Evolutionary conservation across 2,888 invertebrate genomes (phyloP).

Genomic region (Horisme vitalbata): DNA sequence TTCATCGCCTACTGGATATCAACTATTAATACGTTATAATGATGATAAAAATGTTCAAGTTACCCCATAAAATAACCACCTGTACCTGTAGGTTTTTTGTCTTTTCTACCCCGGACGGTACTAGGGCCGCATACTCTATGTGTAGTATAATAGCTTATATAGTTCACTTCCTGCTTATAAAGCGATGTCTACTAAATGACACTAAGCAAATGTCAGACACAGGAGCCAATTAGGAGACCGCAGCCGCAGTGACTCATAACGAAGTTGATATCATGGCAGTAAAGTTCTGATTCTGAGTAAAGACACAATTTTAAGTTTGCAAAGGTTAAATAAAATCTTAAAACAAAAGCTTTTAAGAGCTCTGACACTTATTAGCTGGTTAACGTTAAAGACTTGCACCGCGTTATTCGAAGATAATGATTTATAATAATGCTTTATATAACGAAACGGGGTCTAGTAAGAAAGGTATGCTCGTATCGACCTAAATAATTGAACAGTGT

Average conservation of each 20-base stretch:
- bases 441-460: no score
- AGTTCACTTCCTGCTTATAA: constrained; percentile 12
- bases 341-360: not conserved
- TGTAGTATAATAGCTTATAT: not conserved
- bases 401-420: no score
- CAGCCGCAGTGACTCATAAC: not conserved
- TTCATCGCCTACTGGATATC: no score
- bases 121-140: constrained; percentile 5
- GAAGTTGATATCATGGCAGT: not conserved
- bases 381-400: no score
- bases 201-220: constrained; percentile 36
- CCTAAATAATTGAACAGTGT: no score
- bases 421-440: no score
- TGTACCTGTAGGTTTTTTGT: no score
- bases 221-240: constrained; percentile 48
- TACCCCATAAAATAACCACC: no score
- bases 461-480: no score
- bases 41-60: no score
- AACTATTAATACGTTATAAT: no score
- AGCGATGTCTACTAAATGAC: constrained; percentile 6
- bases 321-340: not conserved
- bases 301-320: not conserved
- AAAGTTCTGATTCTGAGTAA: not conserved
- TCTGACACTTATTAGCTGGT: no score
- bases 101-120: not conserved